Conservation (phyloP, 2,113 vertebrate species). For the Pagrus major region DNA sequence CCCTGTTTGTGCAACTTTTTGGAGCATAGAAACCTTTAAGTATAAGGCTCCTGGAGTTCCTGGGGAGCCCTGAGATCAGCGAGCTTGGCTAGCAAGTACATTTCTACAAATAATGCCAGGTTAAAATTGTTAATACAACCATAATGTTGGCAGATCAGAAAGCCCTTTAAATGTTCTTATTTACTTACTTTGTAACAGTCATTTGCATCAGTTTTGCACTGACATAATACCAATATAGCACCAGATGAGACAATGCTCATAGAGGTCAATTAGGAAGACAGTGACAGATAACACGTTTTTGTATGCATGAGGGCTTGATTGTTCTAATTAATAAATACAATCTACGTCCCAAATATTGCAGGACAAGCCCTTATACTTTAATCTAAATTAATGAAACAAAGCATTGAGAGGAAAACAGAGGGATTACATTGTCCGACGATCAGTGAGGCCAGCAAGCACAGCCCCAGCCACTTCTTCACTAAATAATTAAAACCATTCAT, state of each 20-base stretch:
- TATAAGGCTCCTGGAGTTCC: too few species aligned
- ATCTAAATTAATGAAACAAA: constrained; percentile 3
- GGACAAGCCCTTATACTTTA: neutral
- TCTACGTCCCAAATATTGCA: neutral
- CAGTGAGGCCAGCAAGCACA: neutral
- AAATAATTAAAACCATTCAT: constrained; percentile 57
- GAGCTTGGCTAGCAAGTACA: too few species aligned
- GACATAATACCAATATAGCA: neutral
- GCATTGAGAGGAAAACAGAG: neutral
- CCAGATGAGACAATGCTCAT: neutral
- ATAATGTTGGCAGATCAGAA: too few species aligned
- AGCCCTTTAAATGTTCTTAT: too few species aligned
- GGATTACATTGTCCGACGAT: constrained; percentile 3
- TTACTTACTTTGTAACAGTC: neutral
- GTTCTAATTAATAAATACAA: neutral
- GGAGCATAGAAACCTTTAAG: too few species aligned
- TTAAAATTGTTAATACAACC: too few species aligned
- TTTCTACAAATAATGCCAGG: too few species aligned
- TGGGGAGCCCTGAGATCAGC: too few species aligned
- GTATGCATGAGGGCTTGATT: neutral
- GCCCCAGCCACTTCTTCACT: constrained; percentile 4
- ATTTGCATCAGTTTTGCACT: neutral
- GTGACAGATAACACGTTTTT: neutral
- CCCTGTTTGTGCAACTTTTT: too few species aligned
- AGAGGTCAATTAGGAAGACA: neutral